phyloP scores from a whole-genome alignment of 23 tunicate genomes.

The Diplosoma virens region DNA sequence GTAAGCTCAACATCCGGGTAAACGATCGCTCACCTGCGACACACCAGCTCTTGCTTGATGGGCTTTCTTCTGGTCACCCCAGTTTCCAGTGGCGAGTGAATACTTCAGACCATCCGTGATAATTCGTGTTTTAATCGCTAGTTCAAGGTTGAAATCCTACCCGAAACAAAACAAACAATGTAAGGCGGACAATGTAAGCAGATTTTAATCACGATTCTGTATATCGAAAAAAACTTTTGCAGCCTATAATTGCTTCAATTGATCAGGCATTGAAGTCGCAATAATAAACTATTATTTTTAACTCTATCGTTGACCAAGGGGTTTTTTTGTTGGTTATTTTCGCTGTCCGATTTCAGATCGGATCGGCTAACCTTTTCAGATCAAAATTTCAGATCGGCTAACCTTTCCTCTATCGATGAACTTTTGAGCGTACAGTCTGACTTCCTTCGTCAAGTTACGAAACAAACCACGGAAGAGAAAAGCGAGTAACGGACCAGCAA shows the following conservation, averaged over 20 bases:
- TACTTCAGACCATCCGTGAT: constrained; percentile 98
- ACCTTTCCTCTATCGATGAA: constrained; percentile 94
- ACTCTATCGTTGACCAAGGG: too few species aligned
- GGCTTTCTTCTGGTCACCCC: constrained; percentile 99
- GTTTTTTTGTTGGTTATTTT: too few species aligned
- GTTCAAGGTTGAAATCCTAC: constrained; percentile 88
- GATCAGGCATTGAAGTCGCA: too few species aligned
- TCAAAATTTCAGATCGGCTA: not conserved
- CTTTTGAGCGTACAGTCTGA: constrained; percentile 96
- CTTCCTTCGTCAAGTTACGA: constrained; percentile 94
- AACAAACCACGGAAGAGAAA: constrained; percentile 96
- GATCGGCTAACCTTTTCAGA: too few species aligned
- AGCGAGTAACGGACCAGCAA: constrained; percentile 98
- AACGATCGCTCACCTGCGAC: constrained; percentile 49
- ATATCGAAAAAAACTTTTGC: too few species aligned
- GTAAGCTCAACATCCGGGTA: too few species aligned
- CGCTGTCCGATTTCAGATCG: too few species aligned
- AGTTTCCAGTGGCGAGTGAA: constrained; percentile 99
- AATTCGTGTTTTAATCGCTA: constrained; percentile 84
- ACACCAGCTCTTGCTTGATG: constrained; percentile 99
- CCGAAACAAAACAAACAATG: too few species aligned
- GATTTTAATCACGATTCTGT: too few species aligned
- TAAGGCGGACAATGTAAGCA: too few species aligned
- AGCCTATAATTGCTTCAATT: too few species aligned
- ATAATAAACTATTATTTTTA: too few species aligned